These are phyloP conservation scores for Gnathonemus echidnorhynchus DNA, from an alignment of 2,113 vertebrate genomes.

Conservation along the genomic window DNA sequence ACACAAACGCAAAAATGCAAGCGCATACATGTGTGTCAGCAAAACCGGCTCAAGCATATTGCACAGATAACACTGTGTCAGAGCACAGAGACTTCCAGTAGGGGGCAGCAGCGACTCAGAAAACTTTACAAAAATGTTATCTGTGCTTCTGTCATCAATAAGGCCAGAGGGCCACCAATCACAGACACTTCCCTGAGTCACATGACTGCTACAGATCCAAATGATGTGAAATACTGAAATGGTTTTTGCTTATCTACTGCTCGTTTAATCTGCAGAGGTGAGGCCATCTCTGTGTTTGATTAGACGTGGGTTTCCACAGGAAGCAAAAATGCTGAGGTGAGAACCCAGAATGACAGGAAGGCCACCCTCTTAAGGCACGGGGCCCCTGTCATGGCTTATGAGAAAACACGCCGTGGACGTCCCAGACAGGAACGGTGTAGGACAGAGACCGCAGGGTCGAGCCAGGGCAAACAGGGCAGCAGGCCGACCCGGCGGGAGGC, in stretches of 20 bases:
- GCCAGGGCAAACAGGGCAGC: background rate
- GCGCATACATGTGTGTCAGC: background rate
- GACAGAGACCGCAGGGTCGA: background rate
- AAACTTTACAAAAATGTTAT: background rate
- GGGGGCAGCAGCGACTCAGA: background rate
- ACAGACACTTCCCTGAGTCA: background rate
- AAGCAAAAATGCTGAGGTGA: background rate
- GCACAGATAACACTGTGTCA: background rate
- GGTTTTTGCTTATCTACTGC: background rate
- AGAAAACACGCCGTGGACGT: background rate
- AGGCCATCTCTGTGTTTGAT: background rate
- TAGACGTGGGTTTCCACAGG: background rate
- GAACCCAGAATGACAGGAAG: background rate
- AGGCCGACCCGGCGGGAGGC: background rate
- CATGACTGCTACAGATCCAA: background rate
- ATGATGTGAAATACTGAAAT: background rate
- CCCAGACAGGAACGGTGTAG: background rate
- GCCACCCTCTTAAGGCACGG: background rate
- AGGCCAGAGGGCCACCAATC: background rate
- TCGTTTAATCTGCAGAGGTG: background rate
- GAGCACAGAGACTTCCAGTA: background rate
- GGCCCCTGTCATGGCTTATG: background rate
- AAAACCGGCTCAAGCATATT: background rate
- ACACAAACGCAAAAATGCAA: background rate
- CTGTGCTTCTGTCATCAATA: background rate